Evolutionary conservation across 2,797 vertebrate species (phyloP).

Genomic region (Ctenopoma multispine): DNA sequence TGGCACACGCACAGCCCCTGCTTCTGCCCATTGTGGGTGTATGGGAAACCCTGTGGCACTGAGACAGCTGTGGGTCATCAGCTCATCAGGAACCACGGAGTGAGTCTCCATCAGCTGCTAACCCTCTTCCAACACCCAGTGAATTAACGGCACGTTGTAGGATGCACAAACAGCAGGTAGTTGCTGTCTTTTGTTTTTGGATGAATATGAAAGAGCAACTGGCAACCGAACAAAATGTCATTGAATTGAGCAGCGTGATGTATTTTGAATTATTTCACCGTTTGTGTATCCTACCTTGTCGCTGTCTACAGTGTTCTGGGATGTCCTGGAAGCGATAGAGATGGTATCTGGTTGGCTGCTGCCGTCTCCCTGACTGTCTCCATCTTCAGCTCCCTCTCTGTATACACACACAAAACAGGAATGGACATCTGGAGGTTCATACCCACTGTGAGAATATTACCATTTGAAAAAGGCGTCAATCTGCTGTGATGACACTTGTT

Average conservation of each 20-base stretch:
- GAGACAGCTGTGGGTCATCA: constrained; percentile 68
- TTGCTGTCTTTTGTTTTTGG: too few relatives aligned
- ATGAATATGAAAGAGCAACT: too few relatives aligned
- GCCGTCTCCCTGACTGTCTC: constrained; percentile 96
- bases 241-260: background rate
- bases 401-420: constrained; percentile 35
- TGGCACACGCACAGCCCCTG: constrained; percentile 68
- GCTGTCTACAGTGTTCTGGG: constrained; percentile 98
- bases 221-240: too few relatives aligned
- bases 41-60: constrained; percentile 77
- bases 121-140: background rate
- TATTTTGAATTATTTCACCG: background rate
- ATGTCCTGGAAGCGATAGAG: constrained; percentile 97
- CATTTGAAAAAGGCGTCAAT: background rate
- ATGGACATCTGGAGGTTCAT: background rate
- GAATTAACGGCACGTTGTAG: background rate
- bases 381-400: constrained; percentile 94
- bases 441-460: background rate
- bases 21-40: constrained; percentile 46
- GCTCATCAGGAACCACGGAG: constrained; percentile 39
- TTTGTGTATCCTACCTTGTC: constrained; percentile 91
- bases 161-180: background rate
- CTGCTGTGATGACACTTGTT: background rate
- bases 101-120: constrained; percentile 25
- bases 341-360: constrained; percentile 98